Conservation (phyloP, 2,113 vertebrate genomes). For the Mirounga angustirostris region DNA sequence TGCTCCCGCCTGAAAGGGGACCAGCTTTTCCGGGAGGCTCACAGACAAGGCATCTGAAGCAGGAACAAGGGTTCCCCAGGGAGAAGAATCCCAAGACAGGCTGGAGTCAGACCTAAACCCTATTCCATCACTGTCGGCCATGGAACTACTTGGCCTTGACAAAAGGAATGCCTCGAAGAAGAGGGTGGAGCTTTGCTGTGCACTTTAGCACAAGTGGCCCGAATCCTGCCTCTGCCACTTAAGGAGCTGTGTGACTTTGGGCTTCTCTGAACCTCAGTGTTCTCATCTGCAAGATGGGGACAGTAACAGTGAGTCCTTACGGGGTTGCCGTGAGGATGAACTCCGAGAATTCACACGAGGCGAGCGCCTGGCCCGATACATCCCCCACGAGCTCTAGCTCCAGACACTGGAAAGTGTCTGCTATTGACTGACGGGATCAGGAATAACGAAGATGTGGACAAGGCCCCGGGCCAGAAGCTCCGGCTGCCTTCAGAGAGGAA, state of each 20-base stretch:
- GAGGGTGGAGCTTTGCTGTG: not conserved
- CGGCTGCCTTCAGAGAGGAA: not conserved
- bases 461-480: not conserved
- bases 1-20: not conserved
- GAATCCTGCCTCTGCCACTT: not conserved
- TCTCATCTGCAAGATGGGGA: not conserved
- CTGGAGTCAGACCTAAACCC: not conserved
- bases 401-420: not conserved
- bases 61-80: not conserved
- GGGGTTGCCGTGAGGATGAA: not conserved
- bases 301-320: not conserved
- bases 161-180: not conserved
- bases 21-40: not conserved
- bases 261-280: not conserved
- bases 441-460: not conserved
- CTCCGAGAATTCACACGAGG: not conserved
- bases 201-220: rapidly evolving
- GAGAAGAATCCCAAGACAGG: not conserved
- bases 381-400: not conserved
- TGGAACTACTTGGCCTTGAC: rapidly evolving
- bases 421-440: rapidly evolving
- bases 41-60: not conserved
- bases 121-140: not conserved
- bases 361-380: too few species aligned
- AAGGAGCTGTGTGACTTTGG: not conserved